These are phyloP conservation scores for Ceratotherium simum DNA, from an alignment of 2,113 vertebrate genomes.

Conservation along the genomic window DNA sequence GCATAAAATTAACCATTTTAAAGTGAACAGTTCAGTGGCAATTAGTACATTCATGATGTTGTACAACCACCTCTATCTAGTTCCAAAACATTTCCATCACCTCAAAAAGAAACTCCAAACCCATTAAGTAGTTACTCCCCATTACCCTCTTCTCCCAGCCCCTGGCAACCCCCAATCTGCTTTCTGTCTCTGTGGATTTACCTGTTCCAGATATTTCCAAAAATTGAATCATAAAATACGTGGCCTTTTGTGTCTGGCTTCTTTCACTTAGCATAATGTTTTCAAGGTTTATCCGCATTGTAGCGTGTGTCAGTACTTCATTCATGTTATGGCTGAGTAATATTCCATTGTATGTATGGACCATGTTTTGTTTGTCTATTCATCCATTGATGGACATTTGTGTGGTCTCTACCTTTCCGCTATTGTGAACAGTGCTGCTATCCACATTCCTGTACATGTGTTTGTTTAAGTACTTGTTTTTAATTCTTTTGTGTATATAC, in stretches of 20 bases:
- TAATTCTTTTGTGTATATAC: neutral
- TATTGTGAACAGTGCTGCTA: neutral
- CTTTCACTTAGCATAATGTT: neutral
- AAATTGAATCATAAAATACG: neutral
- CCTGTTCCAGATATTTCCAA: neutral
- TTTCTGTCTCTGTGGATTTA: neutral
- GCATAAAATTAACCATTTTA: neutral
- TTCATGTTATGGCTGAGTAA: neutral
- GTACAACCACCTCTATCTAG: neutral
- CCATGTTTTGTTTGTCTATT: neutral
- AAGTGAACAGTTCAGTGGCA: neutral
- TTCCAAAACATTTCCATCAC: neutral
- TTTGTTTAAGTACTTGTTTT: neutral
- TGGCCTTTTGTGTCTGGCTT: neutral
- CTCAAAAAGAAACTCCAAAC: neutral
- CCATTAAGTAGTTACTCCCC: neutral
- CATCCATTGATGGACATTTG: neutral
- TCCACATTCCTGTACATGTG: neutral
- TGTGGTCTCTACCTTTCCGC: neutral
- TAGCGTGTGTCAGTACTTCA: neutral
- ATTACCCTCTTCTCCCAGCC: no score
- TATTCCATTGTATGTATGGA: rapidly evolving
- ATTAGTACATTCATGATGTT: neutral
- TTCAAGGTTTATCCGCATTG: neutral
- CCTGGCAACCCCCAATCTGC: neutral